Percentiles rank a stretch among this genome's conserved stretches.
Conservation (phyloP, 1,140 invertebrate genomes). For the Drosophila hydei region DNA sequence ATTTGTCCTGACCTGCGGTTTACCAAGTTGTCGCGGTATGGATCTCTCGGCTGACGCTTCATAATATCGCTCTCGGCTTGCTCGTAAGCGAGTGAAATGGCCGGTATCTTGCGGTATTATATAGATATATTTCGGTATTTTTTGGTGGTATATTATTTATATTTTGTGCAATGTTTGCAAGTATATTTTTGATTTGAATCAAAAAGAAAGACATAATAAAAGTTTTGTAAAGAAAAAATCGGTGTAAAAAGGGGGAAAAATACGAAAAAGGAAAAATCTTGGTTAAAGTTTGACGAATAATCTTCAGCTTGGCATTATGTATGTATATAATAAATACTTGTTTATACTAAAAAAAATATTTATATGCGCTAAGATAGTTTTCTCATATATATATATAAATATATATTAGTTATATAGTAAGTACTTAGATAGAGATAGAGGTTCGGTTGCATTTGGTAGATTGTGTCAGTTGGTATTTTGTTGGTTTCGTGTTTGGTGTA, state of each 20-base stretch:
- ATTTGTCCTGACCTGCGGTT: constrained; percentile 93
- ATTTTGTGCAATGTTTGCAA: constrained; percentile 54
- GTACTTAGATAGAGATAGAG: constrained; percentile 44
- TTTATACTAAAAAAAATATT: constrained; percentile 39
- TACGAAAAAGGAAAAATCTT: constrained; percentile 69
- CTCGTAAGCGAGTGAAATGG: constrained; percentile 99
- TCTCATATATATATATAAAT: not conserved
- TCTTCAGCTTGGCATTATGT: constrained; percentile 48
- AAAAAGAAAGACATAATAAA: constrained; percentile 81
- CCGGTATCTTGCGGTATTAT: constrained; percentile 92
- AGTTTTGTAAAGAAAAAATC: constrained; percentile 59
- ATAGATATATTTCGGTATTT: constrained; percentile 46
- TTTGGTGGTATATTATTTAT: constrained; percentile 46
- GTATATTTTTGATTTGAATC: constrained; percentile 57
- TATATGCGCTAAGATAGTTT: constrained; percentile 54
- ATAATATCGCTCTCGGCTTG: constrained; percentile 99
- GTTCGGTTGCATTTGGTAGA: constrained; percentile 38
- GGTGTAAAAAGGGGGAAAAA: constrained; percentile 58
- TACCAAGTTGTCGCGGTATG: constrained; percentile 97
- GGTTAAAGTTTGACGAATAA: constrained; percentile 68
- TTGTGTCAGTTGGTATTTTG: constrained; percentile 15
- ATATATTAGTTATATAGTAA: constrained; percentile 46
- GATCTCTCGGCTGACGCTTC: constrained; percentile 99
- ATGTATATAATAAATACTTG: constrained; percentile 65
- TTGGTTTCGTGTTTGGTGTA: constrained; percentile 19